Evolutionary conservation across 2,113 vertebrate species (phyloP).

Genomic region (Anolis sagrei): DNA sequence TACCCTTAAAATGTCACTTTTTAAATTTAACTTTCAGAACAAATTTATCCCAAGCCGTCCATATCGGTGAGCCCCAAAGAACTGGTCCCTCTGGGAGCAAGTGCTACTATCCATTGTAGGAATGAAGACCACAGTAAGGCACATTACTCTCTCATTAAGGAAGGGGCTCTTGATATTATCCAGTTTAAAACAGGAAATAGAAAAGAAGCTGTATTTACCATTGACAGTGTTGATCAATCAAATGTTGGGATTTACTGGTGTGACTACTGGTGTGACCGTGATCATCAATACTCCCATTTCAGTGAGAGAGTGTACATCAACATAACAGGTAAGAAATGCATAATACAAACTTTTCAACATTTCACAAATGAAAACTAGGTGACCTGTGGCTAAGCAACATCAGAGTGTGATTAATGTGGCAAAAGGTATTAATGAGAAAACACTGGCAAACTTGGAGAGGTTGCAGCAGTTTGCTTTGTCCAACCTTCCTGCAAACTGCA

Average conservation of each 20-base stretch:
- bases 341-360: background rate
- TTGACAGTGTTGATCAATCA: background rate
- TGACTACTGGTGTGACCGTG: fast-evolving
- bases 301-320: background rate
- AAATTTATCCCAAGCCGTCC: fast-evolving
- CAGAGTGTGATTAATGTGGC: too few relatives aligned
- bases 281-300: fast-evolving
- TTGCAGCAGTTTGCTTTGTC: too few relatives aligned
- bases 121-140: fast-evolving
- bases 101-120: background rate
- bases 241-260: background rate
- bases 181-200: fast-evolving
- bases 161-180: fast-evolving
- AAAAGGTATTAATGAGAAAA: too few relatives aligned
- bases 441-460: too few relatives aligned
- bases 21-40: background rate
- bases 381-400: too few relatives aligned
- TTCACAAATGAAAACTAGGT: too few relatives aligned
- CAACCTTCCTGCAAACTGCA: too few relatives aligned
- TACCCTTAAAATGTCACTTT: background rate
- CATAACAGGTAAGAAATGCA: background rate
- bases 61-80: background rate
- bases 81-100: background rate
- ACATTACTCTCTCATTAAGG: background rate
- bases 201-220: background rate